A percentile compares a stretch with the other conserved stretches of the same genome.
Evolutionary conservation across 2,797 vertebrate genomes (phyloP).

Genomic region (Cebuella pygmaea): DNA sequence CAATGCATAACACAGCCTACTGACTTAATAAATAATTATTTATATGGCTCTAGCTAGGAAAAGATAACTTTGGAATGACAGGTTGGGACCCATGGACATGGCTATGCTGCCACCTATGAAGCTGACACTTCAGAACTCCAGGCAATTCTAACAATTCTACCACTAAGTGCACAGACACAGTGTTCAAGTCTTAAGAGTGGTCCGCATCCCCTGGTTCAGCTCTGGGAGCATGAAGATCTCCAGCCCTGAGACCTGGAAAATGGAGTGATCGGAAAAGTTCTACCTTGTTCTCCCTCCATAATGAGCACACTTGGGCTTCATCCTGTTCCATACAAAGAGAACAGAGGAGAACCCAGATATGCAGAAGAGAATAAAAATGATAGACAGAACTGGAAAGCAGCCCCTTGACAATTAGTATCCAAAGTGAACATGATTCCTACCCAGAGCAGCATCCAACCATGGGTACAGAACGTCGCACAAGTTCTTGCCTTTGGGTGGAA

Average conservation of each 20-base stretch:
- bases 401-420: neutral
- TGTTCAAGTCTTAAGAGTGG: neutral
- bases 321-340: neutral
- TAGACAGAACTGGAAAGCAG: neutral
- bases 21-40: neutral
- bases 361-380: neutral
- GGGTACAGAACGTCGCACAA: neutral
- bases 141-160: neutral
- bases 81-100: too few relatives aligned
- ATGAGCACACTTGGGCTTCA: neutral
- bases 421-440: neutral
- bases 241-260: neutral
- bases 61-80: neutral
- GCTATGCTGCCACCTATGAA: neutral
- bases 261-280: neutral
- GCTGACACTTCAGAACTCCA: neutral
- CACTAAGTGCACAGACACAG: neutral
- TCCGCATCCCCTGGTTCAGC: neutral
- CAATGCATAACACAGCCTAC: neutral
- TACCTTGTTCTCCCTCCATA: neutral
- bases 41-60: neutral
- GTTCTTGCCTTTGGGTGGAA: neutral
- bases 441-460: neutral
- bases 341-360: neutral
- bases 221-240: neutral